Evolutionary conservation across 2,113 vertebrate species (phyloP), one percentile per base, ranked within the genome.

Genomic region (Cisticola juncidis): DNA sequence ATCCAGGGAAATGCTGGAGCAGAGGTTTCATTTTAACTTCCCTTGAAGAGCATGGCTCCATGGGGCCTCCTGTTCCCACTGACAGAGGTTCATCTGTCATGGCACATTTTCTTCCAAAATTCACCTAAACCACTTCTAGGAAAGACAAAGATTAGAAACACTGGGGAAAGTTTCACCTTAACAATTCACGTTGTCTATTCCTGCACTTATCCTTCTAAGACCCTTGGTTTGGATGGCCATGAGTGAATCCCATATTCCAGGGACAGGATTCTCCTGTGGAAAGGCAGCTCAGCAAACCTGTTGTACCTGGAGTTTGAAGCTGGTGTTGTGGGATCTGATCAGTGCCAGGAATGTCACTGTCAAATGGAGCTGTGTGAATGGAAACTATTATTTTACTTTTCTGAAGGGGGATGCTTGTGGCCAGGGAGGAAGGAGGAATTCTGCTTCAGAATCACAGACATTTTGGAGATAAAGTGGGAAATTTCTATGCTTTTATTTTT

Each of bases 141-240:
- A 17, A 74, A 74, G 38, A 9, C 4, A 89, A 79, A 74, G 53
- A 25, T 13, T 3, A 56, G 18, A 38, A 47, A 2, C 28, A 20
- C 7, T 8, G 4, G 9, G 20, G 3, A 6, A 57, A 65, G 48
- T 3, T 3, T 70, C 33, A 24, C 21, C 19, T 23, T 78, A 18
- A 48, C 50, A 6, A 11, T 16, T 38, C 3, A 21, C 29, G 2
- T 24, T 9, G 47, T 72, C 38, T 0, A 0, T 62, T 58, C 14
- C 12, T 54, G n/a, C 9, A 11, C 66, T 79, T 73, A 0, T 35
- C 2, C 3, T 42, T 65, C 9, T 4, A 36, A 62, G 24, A 9
- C 25, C 11, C 8, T 31, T 0, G 0, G 0, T 77, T 26, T 83
- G 58, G 23, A 35, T 36, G 24, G 25, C 3, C 12, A 6, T 7